Percentiles rank a stretch among this genome's conserved stretches.
Evolutionary conservation across 2,797 vertebrate genomes (phyloP).

Genomic region (Vireo griseus): DNA sequence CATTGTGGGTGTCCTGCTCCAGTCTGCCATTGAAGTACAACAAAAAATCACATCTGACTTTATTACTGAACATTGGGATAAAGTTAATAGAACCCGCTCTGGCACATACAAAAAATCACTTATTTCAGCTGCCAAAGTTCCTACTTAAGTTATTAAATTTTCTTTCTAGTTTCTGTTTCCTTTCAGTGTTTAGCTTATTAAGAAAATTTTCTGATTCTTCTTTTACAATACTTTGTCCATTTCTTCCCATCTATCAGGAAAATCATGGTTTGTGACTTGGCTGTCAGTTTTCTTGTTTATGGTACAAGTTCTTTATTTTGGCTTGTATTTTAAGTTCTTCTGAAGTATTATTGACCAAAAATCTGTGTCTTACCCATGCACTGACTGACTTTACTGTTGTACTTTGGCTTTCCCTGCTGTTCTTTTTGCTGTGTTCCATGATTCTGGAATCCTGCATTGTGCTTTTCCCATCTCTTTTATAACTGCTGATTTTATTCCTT

Average conservation of each 20-base stretch:
- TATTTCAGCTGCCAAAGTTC: not conserved
- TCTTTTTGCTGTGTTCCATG: not conserved
- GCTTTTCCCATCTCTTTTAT: not conserved
- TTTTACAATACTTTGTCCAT: not conserved
- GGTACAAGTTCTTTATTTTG: not conserved
- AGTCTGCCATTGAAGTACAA: not conserved
- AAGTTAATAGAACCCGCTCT: not conserved
- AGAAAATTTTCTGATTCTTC: not conserved
- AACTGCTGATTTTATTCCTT: not conserved
- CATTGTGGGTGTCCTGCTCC: conserved; percentile 25
- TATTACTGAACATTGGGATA: not conserved
- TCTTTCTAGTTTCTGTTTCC: not conserved
- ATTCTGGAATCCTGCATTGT: not conserved
- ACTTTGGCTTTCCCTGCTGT: not conserved
- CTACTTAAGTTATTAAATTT: not conserved
- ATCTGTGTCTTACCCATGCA: not conserved
- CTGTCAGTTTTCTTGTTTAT: not conserved
- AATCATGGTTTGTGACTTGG: not conserved
- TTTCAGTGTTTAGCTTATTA: not conserved
- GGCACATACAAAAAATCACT: not conserved
- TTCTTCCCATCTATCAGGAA: not conserved
- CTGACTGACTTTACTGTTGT: not conserved
- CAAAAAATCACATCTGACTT: not conserved
- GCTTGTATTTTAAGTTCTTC: not conserved
- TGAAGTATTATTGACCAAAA: not conserved